Conservation (phyloP, 2,888 invertebrate genomes). For the Diadromus collaris region DNA sequence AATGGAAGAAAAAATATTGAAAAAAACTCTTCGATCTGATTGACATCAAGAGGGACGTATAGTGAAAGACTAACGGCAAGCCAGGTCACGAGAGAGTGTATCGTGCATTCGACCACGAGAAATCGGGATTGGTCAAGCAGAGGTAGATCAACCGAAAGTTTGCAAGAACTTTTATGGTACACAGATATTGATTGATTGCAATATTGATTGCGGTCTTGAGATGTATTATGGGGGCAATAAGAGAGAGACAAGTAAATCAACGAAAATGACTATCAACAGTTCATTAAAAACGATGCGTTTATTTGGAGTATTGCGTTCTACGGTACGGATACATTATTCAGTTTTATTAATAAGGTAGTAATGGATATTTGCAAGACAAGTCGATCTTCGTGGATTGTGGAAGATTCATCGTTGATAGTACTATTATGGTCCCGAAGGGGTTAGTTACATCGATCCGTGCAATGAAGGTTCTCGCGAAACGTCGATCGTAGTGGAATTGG, state of each 20-base stretch:
- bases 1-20: constrained; percentile 6
- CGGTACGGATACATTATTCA: background rate
- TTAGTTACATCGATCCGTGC: background rate
- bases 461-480: background rate
- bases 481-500: background rate
- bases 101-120: constrained; percentile 41
- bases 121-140: constrained; percentile 52
- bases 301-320: background rate
- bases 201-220: background rate
- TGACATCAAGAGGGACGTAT: too few species aligned
- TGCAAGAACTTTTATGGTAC: constrained; percentile 18
- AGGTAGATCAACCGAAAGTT: constrained; percentile 1
- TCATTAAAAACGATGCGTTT: background rate
- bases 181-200: background rate
- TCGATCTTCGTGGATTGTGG: background rate
- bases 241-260: background rate
- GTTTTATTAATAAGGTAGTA: background rate
- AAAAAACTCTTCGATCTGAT: constrained; percentile 4
- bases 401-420: background rate
- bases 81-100: constrained; percentile 28
- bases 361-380: background rate
- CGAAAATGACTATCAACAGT: background rate
- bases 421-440: too few species aligned
- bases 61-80: constrained; percentile 35
- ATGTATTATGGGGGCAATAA: background rate